phyloP scores from a whole-genome alignment of 1,140 invertebrate species.

The Doryteuthis pealeii region DNA sequence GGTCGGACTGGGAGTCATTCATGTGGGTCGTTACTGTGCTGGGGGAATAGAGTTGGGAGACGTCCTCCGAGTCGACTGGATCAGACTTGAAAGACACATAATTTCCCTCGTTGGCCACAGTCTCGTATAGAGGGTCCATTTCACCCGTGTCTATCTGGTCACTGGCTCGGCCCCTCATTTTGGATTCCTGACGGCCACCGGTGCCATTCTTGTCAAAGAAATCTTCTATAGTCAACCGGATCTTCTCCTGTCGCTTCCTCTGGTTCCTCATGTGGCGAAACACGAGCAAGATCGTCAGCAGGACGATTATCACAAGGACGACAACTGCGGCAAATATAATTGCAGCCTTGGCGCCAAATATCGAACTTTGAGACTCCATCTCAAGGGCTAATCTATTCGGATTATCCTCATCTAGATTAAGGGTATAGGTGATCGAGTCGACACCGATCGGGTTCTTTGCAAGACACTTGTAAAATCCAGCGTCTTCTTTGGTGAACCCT shows the following conservation, averaged over 20 bases:
- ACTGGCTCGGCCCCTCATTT: neutral
- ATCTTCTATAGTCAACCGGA: neutral
- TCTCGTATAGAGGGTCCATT: constrained; percentile 1
- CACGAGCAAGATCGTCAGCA: neutral
- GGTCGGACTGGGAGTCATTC: constrained; percentile 1
- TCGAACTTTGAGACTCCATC: neutral
- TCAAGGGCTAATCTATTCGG: constrained; percentile 9
- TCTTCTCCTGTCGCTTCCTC: neutral
- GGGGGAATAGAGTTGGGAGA: constrained; percentile 2
- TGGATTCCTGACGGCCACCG: neutral
- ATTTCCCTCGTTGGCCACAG: neutral
- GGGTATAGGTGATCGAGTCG: constrained; percentile 31
- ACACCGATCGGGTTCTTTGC: constrained; percentile 42
- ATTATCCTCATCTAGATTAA: constrained; percentile 35
- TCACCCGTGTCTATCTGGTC: neutral
- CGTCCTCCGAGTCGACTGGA: neutral
- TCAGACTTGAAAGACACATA: constrained; percentile 13
- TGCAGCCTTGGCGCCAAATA: neutral
- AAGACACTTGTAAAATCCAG: constrained; percentile 43
- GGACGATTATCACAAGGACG: neutral
- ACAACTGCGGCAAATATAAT: neutral
- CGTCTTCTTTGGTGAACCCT: constrained; percentile 36
- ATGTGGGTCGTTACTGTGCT: neutral
- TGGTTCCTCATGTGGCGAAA: neutral
- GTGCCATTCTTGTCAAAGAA: neutral